These are phyloP conservation scores for Lota lota DNA, from an alignment of 2,113 vertebrate genomes.

Conservation along the genomic window DNA sequence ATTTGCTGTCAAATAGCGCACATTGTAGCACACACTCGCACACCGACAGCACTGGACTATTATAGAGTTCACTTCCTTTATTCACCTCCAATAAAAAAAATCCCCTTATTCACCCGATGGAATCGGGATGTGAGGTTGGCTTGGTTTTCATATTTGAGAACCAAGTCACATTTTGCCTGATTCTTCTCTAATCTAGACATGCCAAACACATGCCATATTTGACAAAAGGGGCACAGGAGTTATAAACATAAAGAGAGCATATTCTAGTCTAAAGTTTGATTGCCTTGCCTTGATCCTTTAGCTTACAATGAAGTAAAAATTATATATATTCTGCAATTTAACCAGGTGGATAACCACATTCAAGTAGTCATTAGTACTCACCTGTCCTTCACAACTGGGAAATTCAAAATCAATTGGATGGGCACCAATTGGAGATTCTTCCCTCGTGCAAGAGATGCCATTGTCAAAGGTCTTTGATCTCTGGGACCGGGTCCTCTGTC, in stretches of 20 bases:
- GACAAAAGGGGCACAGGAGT: neutral
- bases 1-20: slow-evolving; percentile 75
- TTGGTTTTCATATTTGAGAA: no score
- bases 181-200: no score
- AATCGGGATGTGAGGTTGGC: no score
- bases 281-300: no score
- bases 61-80: no score
- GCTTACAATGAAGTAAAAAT: slow-evolving; percentile 37
- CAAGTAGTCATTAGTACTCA: slow-evolving; percentile 37
- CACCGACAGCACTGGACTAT: no score
- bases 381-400: slow-evolving; percentile 53
- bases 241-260: slow-evolving; percentile 28
- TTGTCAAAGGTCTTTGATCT: slow-evolving; percentile 69
- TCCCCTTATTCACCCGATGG: no score
- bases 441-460: slow-evolving; percentile 32
- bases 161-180: no score
- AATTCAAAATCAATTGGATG: slow-evolving; percentile 41
- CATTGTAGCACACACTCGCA: slow-evolving; percentile 52
- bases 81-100: no score
- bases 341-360: neutral
- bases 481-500: slow-evolving; percentile 46
- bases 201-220: no score
- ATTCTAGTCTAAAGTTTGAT: no score
- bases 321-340: neutral
- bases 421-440: slow-evolving; percentile 6